A percentile compares a stretch with the other conserved stretches of the same genome.
phyloP scores from a whole-genome alignment of 2,113 vertebrate genomes.

The Sturnira hondurensis region DNA sequence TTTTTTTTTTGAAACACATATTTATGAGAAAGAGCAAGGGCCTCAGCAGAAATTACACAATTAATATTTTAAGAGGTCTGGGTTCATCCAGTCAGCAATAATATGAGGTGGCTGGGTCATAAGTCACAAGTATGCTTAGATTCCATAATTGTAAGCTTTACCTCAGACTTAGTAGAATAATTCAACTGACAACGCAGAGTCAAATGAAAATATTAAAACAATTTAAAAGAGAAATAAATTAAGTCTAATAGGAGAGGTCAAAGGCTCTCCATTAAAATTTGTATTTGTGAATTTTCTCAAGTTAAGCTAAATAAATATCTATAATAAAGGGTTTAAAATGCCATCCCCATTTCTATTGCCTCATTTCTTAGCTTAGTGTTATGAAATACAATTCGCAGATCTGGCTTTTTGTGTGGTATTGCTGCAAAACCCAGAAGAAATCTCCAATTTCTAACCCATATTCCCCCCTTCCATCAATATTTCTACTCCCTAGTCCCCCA shows the following conservation, averaged over 20 bases:
- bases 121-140: slow-evolving; percentile 54
- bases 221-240: slow-evolving; percentile 62
- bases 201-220: slow-evolving; percentile 57
- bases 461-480: neutral
- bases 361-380: slow-evolving; percentile 11
- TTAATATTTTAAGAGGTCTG: slow-evolving; percentile 69
- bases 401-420: neutral
- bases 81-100: slow-evolving; percentile 60
- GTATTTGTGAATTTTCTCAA: slow-evolving; percentile 42
- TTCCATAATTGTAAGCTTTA: slow-evolving; percentile 61
- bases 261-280: slow-evolving; percentile 57
- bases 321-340: slow-evolving; percentile 8
- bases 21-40: slow-evolving; percentile 63
- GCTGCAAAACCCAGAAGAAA: neutral
- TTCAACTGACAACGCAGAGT: slow-evolving; percentile 34
- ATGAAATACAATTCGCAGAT: neutral
- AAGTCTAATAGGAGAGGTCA: slow-evolving; percentile 55
- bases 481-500: neutral
- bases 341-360: neutral
- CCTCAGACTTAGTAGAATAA: slow-evolving; percentile 40
- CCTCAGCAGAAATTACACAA: slow-evolving; percentile 48
- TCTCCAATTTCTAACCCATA: neutral
- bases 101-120: slow-evolving; percentile 33
- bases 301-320: slow-evolving; percentile 53
- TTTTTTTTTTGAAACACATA: slow-evolving; percentile 43